Conservation (phyloP, 2,113 vertebrate genomes). For the Toxotes chatareus region DNA sequence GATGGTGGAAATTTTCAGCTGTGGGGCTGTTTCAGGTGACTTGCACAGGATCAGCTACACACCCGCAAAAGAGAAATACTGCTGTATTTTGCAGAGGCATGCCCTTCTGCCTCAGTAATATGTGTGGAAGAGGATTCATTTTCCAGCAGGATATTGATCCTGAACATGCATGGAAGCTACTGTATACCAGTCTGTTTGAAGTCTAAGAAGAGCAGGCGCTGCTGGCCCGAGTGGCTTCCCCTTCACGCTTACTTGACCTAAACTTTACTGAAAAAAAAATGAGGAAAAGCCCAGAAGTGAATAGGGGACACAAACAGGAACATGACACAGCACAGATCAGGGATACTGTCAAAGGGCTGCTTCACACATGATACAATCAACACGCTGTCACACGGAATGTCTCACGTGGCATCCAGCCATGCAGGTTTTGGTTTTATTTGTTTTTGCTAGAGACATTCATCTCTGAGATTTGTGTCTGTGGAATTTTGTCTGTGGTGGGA, state of each 20-base stretch:
- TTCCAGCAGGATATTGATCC: constrained; percentile 63
- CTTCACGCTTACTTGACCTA: not conserved
- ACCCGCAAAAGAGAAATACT: constrained; percentile 35
- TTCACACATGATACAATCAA: not conserved
- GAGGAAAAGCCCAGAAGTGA: constrained; percentile 6
- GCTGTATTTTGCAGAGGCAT: constrained; percentile 37
- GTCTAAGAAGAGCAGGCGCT: constrained; percentile 31
- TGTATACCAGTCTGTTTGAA: constrained; percentile 54
- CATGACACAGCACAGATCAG: not conserved
- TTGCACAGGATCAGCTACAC: constrained; percentile 24
- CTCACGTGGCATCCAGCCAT: not conserved
- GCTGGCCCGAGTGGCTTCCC: not conserved
- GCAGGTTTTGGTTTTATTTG: too few species aligned
- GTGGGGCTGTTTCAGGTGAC: constrained; percentile 50
- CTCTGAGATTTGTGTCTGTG: too few species aligned
- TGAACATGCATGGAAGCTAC: constrained; percentile 52
- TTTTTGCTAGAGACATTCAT: too few species aligned
- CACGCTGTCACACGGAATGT: too few species aligned
- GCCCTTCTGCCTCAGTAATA: constrained; percentile 39
- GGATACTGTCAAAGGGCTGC: not conserved
- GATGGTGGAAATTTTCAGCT: constrained; percentile 38
- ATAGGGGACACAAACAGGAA: constrained; percentile 1
- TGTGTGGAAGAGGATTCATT: constrained; percentile 58
- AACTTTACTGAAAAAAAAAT: constrained; percentile 12
- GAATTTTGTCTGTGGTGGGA: too few species aligned